Conservation (phyloP, 2,797 vertebrate species). For the Poecilia velifera region DNA sequence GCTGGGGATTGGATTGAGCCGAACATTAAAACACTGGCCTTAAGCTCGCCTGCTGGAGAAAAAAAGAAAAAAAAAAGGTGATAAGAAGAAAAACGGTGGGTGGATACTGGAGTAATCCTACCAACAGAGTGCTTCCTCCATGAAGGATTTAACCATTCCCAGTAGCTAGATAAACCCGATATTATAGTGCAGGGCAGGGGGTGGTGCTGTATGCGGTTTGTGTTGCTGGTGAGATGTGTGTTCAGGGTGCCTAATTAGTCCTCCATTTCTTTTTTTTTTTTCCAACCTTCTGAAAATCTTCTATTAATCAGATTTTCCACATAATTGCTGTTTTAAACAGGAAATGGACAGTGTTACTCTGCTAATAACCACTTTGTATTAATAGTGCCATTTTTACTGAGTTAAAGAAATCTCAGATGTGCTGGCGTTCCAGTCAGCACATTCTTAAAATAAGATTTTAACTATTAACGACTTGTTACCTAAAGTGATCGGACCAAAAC, state of each 20-base stretch:
- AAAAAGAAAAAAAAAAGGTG: constrained; percentile 35
- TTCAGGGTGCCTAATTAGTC: constrained; percentile 79
- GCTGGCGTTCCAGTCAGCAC: constrained; percentile 77
- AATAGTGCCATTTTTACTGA: constrained; percentile 45
- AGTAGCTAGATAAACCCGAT: constrained; percentile 71
- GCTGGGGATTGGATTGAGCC: constrained; percentile 66
- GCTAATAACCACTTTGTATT: neutral
- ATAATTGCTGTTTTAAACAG: constrained; percentile 98
- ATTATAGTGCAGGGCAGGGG: constrained; percentile 53
- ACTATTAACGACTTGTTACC: constrained; percentile 66
- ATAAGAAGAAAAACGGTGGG: constrained; percentile 65
- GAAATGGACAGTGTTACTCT: constrained; percentile 86
- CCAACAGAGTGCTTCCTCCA: constrained; percentile 72
- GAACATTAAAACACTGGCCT: constrained; percentile 76
- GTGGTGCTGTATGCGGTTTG: constrained; percentile 37
- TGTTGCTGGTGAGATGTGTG: constrained; percentile 35
- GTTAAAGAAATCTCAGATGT: constrained; percentile 73
- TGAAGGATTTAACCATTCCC: constrained; percentile 76
- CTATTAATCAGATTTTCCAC: constrained; percentile 95
- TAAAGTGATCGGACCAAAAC: constrained; percentile 6
- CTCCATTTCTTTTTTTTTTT: constrained; percentile 87
- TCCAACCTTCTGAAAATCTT: constrained; percentile 90
- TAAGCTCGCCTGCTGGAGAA: constrained; percentile 62
- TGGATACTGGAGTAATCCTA: constrained; percentile 73
- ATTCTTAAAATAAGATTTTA: constrained; percentile 66